Evolutionary conservation across 2,888 invertebrate species (phyloP), one percentile per base, ranked within the genome.

Genomic region (Coleophora deauratella): DNA sequence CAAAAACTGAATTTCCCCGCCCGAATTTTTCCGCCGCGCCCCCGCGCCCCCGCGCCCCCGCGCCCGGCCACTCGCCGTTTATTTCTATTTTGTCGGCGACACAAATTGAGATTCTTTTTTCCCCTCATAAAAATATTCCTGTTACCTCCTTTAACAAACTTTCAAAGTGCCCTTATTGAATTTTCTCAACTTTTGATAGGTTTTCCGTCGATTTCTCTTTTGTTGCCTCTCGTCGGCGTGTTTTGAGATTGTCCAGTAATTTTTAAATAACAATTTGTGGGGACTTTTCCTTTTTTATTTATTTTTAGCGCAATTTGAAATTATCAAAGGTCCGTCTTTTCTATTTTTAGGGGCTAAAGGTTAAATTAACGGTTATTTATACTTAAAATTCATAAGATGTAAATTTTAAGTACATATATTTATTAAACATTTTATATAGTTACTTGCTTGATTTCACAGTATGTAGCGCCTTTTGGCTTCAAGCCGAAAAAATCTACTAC

Each of bases 141-240:
- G 75, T 74, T 78, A 76, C 78, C 74, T 72, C 70, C 72, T 72
- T 76, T 77, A 79, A 76, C 77, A 78, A 84, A 84, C 74, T 84
- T 80, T 66, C 71, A 64, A 80, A 84, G 79, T 82, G 79, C 70
- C 79, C 71, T 84, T 84, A 84, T 84, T 84, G 81, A 84, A 84
- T 84, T 84, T 81, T 73, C 80, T 72, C 74, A 81, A 84, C 77
- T 84, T 84, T 81, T 84, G 84, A 84, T 84, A 82, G 84, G 84
- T 84, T 76, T 78, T 76, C 74, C 79, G 72, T 65, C 77, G 74
- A 79, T 78, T 79, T 72, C 69, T 72, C 60, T 64, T 68, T 64
- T 72, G 78, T 76, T 68, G 75, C 68, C 67, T 64, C 70, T 66
- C 61, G 60, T 53, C 54, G 53, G 52, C 51, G 74, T 73, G 64